Evolutionary conservation across 2,113 vertebrate species (phyloP).

Genomic region (Collichthys lucidus): DNA sequence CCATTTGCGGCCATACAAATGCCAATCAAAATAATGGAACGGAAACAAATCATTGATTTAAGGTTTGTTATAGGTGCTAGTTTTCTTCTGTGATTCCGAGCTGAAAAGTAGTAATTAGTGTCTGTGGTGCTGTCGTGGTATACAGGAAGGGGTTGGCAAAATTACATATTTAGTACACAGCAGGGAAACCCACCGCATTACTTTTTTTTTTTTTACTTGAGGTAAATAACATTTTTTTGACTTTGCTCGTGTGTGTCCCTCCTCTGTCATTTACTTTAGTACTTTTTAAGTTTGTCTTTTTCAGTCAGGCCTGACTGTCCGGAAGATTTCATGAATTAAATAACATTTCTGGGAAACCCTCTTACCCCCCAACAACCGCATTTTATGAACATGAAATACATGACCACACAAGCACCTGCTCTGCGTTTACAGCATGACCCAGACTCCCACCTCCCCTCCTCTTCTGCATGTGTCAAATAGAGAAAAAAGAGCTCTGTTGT

Average conservation of each 20-base stretch:
- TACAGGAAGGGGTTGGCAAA: constrained; percentile 52
- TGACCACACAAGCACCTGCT: background rate
- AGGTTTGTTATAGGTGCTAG: constrained; percentile 51
- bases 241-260: background rate
- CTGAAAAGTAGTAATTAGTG: constrained; percentile 66
- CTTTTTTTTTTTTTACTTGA: constrained; percentile 29
- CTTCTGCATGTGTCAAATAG: constrained; percentile 12
- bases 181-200: constrained; percentile 19
- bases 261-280: background rate
- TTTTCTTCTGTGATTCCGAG: constrained; percentile 47
- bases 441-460: background rate
- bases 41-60: constrained; percentile 13
- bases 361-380: background rate
- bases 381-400: constrained; percentile 8
- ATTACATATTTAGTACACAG: constrained; percentile 56
- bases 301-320: too few relatives aligned
- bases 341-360: too few relatives aligned
- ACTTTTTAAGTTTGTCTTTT: too few relatives aligned
- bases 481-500: constrained; percentile 29
- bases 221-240: constrained; percentile 4
- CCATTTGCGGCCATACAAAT: constrained; percentile 33
- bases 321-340: too few relatives aligned
- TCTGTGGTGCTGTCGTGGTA: constrained; percentile 33
- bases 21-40: constrained; percentile 47
- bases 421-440: constrained; percentile 11